Conservation (phyloP, 1,140 invertebrate genomes). For the Melitaea cinxia region DNA sequence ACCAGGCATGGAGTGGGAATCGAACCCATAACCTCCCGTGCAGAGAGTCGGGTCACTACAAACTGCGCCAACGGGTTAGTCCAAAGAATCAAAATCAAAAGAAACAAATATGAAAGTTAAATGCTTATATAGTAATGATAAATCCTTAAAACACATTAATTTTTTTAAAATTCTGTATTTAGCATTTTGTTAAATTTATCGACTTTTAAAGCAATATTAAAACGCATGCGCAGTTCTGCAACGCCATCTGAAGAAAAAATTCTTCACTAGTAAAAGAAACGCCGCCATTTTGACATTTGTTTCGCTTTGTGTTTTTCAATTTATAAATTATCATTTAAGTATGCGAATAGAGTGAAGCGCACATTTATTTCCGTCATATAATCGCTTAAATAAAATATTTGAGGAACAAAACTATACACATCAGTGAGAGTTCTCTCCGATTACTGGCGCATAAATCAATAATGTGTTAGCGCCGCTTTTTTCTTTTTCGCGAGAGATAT, state of each 20-base stretch:
- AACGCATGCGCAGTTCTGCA: slow-evolving; percentile 59
- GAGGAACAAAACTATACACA: slow-evolving; percentile 45
- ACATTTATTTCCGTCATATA: slow-evolving; percentile 43
- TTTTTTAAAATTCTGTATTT: not conserved
- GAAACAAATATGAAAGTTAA: too few species aligned
- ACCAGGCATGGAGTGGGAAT: too few species aligned
- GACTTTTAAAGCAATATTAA: slow-evolving; percentile 50
- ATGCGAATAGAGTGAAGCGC: slow-evolving; percentile 43
- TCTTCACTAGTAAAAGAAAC: slow-evolving; percentile 49
- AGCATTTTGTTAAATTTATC: slow-evolving; percentile 34
- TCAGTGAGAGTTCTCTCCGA: slow-evolving; percentile 48
- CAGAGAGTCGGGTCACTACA: too few species aligned
- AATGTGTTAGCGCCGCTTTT: slow-evolving; percentile 72
- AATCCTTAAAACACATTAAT: too few species aligned
- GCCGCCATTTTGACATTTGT: slow-evolving; percentile 81
- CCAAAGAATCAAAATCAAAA: too few species aligned
- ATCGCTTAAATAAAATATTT: slow-evolving; percentile 41
- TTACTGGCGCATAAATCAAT: slow-evolving; percentile 72
- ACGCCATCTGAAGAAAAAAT: slow-evolving; percentile 58
- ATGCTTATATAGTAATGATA: too few species aligned
- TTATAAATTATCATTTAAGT: slow-evolving; percentile 66
- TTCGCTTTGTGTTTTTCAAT: slow-evolving; percentile 75
- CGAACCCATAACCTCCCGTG: too few species aligned
- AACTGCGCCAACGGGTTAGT: too few species aligned
- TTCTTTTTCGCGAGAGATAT: slow-evolving; percentile 61